These are phyloP conservation scores for Burhinus bistriatus DNA, from an alignment of 2,113 vertebrate species.

Conservation along the genomic window DNA sequence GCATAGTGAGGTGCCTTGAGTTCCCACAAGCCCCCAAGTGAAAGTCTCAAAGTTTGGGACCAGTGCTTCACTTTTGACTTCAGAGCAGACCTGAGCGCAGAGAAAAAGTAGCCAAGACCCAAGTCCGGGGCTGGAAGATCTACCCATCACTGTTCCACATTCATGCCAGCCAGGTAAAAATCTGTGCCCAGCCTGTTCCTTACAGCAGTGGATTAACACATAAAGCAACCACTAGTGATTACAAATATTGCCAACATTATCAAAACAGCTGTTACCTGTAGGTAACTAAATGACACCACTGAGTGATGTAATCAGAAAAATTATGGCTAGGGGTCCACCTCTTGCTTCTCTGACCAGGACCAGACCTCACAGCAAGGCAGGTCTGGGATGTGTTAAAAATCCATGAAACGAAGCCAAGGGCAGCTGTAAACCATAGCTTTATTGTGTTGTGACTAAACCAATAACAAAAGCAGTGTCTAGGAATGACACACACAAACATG, in stretches of 20 bases:
- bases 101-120: neutral
- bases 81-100: neutral
- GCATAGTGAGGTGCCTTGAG: neutral
- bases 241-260: neutral
- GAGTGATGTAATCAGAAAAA: neutral
- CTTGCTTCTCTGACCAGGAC: neutral
- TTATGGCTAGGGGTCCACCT: neutral
- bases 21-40: neutral
- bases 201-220: fast-evolving
- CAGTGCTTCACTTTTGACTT: neutral
- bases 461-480: neutral
- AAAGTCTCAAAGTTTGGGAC: neutral
- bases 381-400: neutral
- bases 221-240: neutral
- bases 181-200: neutral
- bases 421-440: neutral
- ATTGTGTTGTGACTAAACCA: neutral
- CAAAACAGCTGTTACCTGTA: neutral
- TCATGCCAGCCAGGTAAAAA: neutral
- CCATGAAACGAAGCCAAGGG: neutral
- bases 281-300: neutral
- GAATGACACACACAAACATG: neutral
- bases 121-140: neutral
- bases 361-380: neutral
- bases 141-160: neutral